Percentiles rank a stretch among this genome's conserved stretches.
Evolutionary conservation across 2,113 vertebrate species (phyloP).

Genomic region (Gnathonemus longibarbis): DNA sequence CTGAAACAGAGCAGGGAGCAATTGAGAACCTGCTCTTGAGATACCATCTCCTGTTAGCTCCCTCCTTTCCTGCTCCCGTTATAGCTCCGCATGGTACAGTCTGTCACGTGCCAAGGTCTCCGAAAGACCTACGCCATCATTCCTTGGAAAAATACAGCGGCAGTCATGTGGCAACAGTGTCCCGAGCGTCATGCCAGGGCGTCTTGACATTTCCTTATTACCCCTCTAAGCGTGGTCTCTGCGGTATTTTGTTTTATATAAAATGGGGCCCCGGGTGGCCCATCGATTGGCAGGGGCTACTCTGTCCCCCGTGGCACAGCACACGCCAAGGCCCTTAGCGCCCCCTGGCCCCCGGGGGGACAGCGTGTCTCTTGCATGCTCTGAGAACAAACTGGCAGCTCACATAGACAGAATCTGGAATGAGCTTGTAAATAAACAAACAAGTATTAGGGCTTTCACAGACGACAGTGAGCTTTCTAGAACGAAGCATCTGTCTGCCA

Average conservation of each 20-base stretch:
- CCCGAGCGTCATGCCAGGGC: not conserved
- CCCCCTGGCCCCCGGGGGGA: not conserved
- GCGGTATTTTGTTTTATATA: not conserved
- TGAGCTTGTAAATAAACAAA: constrained; percentile 3
- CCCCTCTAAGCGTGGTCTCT: not conserved
- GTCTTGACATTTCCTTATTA: not conserved
- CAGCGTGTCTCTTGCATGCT: not conserved
- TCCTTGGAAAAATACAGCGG: not conserved
- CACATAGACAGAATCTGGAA: not conserved
- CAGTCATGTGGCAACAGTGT: not conserved
- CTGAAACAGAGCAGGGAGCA: not conserved
- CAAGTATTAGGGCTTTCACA: not conserved
- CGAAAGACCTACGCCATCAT: not conserved
- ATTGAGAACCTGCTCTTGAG: not conserved
- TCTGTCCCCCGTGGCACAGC: not conserved
- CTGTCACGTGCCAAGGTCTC: not conserved
- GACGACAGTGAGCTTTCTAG: not conserved
- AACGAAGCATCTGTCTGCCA: constrained; percentile 4
- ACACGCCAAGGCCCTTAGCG: not conserved
- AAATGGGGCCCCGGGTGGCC: not conserved
- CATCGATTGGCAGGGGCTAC: not conserved
- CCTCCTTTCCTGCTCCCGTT: not conserved
- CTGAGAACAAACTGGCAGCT: constrained; percentile 14
- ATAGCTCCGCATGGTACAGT: not conserved
- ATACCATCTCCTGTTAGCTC: not conserved